Conservation (phyloP, 37 sponge, comb jelly and placozoan genomes). For the Cliona cf. orientalis region DNA sequence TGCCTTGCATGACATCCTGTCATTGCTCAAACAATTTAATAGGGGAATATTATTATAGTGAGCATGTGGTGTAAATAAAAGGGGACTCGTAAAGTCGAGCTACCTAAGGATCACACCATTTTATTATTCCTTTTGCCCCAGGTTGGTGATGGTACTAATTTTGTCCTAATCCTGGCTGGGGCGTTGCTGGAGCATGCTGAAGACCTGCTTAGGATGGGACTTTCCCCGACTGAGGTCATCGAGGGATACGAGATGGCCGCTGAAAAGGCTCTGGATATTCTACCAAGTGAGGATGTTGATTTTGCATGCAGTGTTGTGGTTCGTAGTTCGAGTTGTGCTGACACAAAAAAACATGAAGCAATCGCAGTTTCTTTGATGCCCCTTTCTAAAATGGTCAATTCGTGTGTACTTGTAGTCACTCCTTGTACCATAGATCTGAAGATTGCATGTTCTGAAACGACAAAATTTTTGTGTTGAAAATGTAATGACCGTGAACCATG, state of each 20-base stretch:
- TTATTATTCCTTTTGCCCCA: constrained; percentile 8
- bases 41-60: too few species aligned
- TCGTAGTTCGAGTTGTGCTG: neutral
- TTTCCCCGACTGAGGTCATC: constrained; percentile 92
- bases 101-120: too few species aligned
- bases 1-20: too few species aligned
- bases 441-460: too few species aligned
- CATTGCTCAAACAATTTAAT: neutral
- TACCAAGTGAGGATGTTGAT: constrained; percentile 60
- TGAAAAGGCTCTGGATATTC: constrained; percentile 74
- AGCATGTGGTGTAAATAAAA: neutral
- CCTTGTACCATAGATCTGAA: too few species aligned
- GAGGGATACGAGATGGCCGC: constrained; percentile 91
- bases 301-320: neutral
- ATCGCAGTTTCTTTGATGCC: too few species aligned
- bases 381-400: too few species aligned
- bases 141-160: constrained; percentile 99
- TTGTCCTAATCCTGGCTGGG: constrained; percentile 95
- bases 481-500: too few species aligned
- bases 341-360: neutral
- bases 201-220: constrained; percentile 90
- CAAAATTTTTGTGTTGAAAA: too few species aligned
- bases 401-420: neutral
- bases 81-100: neutral
- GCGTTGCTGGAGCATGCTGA: constrained; percentile 90